phyloP scores from a whole-genome alignment of 92 coral and sea anemone species.

The Chrysogorgia sp. region DNA sequence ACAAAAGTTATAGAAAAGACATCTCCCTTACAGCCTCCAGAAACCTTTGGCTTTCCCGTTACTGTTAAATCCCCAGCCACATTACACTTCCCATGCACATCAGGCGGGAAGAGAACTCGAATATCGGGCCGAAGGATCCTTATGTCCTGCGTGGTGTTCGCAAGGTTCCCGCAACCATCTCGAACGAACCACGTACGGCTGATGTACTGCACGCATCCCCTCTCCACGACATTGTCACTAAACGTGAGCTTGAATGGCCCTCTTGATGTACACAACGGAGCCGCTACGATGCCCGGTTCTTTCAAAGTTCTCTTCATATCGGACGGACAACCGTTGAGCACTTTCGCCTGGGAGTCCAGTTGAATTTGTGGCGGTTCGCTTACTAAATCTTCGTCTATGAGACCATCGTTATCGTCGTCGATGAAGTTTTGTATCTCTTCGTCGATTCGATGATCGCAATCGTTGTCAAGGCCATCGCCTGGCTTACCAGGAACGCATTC shows the following conservation, averaged over 20 bases:
- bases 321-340: constrained; percentile 34
- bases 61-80: constrained; percentile 49
- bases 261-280: constrained; percentile 60
- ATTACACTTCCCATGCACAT: constrained; percentile 60
- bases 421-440: constrained; percentile 73
- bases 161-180: constrained; percentile 76
- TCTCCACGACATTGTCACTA: constrained; percentile 16
- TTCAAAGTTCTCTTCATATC: constrained; percentile 37
- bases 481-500: constrained; percentile 46
- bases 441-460: constrained; percentile 81
- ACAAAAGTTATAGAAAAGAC: constrained; percentile 39
- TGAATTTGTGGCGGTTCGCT: constrained; percentile 50
- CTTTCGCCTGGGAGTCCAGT: constrained; percentile 36
- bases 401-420: constrained; percentile 83
- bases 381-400: constrained; percentile 81
- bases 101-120: constrained; percentile 56
- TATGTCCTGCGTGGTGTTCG: constrained; percentile 58
- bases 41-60: constrained; percentile 39
- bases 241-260: constrained; percentile 36
- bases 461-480: constrained; percentile 80
- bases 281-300: constrained; percentile 50
- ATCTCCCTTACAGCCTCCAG: constrained; percentile 57
- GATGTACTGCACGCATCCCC: constrained; percentile 48
- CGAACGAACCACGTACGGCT: constrained; percentile 69
- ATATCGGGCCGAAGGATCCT: constrained; percentile 49